Percentiles rank a stretch among this genome's conserved stretches.
phyloP scores from a whole-genome alignment of 2,888 invertebrate species.

The Chymomyza procnemis region DNA sequence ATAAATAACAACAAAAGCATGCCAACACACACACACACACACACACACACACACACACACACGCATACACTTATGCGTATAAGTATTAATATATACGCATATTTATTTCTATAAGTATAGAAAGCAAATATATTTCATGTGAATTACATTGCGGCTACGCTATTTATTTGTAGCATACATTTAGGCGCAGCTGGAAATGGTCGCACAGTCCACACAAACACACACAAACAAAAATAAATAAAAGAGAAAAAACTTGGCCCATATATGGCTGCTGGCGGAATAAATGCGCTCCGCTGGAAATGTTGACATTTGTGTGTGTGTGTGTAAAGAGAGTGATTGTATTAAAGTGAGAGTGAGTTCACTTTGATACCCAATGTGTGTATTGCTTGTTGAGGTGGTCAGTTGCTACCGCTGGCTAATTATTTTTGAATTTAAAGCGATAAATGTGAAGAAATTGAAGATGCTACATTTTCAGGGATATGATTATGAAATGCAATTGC shows the following conservation, averaged over 20 bases:
- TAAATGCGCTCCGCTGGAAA: not conserved
- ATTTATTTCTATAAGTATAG: not conserved
- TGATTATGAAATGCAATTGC: too few relatives aligned
- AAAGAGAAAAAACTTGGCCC: not conserved
- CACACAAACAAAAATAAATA: not conserved
- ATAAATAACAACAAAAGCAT: slow-evolving; percentile 4
- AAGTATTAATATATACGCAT: not conserved
- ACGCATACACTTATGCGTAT: not conserved
- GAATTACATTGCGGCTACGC: not conserved
- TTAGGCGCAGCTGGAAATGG: slow-evolving; percentile 34
- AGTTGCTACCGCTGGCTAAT: too few relatives aligned
- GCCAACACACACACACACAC: too few relatives aligned
- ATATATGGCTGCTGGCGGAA: not conserved
- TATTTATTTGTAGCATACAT: not conserved
- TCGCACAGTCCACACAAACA: slow-evolving; percentile 27
- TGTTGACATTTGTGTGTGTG: not conserved
- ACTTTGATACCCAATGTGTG: not conserved
- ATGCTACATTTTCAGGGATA: too few relatives aligned
- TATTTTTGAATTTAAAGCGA: too few relatives aligned
- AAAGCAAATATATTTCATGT: not conserved
- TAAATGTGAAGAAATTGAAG: too few relatives aligned
- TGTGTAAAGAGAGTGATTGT: not conserved
- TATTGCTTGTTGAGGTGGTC: not conserved
- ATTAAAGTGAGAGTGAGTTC: not conserved
- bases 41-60: too few relatives aligned